These are phyloP conservation scores for Halcyon senegalensis DNA, from an alignment of 2,113 vertebrate genomes.

Conservation along the genomic window DNA sequence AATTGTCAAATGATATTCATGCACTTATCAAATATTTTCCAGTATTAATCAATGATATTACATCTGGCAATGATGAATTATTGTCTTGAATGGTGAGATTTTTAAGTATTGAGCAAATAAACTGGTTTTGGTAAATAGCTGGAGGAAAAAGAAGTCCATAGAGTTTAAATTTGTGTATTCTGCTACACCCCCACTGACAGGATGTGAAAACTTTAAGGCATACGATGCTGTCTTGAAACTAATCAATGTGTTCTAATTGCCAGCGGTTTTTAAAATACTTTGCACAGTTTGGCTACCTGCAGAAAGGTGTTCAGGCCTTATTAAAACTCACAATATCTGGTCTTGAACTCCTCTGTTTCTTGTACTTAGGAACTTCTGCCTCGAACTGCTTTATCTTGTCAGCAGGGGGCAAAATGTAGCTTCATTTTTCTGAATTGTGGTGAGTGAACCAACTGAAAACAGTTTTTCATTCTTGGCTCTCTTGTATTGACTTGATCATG, in stretches of 20 bases:
- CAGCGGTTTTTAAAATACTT: neutral
- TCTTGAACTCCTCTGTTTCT: neutral
- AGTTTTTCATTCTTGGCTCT: rapidly evolving
- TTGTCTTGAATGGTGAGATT: neutral
- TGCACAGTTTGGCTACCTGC: neutral
- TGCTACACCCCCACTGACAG: rapidly evolving
- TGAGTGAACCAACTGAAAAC: neutral
- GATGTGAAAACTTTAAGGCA: neutral
- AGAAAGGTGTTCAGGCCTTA: rapidly evolving
- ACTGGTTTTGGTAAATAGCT: rapidly evolving
- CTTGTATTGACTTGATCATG: neutral
- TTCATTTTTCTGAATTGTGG: neutral
- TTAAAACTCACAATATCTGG: rapidly evolving
- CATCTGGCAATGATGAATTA: neutral
- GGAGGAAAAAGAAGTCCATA: neutral
- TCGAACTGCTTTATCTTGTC: neutral
- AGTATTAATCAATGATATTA: neutral
- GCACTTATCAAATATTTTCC: neutral
- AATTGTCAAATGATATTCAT: neutral
- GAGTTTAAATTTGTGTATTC: rapidly evolving
- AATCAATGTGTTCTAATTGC: neutral
- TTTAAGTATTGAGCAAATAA: neutral
- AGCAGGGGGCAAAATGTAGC: neutral
- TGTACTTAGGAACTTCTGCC: rapidly evolving
- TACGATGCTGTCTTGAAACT: neutral